Percentiles rank a stretch among this genome's conserved stretches.
Conservation (phyloP, 2,888 invertebrate species). For the Hyalella azteca region DNA sequence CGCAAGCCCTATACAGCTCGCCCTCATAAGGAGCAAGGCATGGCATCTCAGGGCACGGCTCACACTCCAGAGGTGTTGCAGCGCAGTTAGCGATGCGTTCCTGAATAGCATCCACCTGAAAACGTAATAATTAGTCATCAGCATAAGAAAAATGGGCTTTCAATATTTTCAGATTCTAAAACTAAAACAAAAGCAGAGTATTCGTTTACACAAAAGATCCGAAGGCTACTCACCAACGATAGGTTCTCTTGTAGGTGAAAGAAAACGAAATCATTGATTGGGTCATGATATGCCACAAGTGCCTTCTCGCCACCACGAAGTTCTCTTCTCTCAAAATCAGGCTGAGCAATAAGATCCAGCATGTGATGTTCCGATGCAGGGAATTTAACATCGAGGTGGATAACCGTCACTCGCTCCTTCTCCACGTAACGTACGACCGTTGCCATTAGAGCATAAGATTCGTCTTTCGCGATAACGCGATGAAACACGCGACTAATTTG, state of each 20-base stretch:
- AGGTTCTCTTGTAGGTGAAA: not conserved
- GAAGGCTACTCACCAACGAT: not conserved
- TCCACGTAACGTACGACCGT: not conserved
- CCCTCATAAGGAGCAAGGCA: constrained; percentile 1
- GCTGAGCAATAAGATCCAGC: not conserved
- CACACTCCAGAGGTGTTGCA: not conserved
- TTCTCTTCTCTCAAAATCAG: not conserved
- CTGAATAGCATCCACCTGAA: not conserved
- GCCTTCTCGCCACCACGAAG: not conserved
- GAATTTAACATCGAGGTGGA: not conserved
- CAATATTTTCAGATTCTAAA: not conserved
- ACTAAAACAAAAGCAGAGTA: not conserved
- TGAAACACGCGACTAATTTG: not conserved
- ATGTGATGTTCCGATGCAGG: not conserved
- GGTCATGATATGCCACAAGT: constrained; percentile 13
- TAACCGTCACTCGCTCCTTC: not conserved
- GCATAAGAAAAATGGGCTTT: not conserved
- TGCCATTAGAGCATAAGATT: not conserved
- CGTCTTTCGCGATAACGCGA: not conserved
- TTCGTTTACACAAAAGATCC: too few species aligned
- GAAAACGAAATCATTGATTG: not conserved
- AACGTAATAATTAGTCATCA: not conserved
- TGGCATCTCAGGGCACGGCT: not conserved
- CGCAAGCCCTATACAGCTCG: not conserved
- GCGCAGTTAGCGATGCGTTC: not conserved